phyloP scores from a whole-genome alignment of 2,797 vertebrate genomes.

The Mormyrops attenuatus region DNA sequence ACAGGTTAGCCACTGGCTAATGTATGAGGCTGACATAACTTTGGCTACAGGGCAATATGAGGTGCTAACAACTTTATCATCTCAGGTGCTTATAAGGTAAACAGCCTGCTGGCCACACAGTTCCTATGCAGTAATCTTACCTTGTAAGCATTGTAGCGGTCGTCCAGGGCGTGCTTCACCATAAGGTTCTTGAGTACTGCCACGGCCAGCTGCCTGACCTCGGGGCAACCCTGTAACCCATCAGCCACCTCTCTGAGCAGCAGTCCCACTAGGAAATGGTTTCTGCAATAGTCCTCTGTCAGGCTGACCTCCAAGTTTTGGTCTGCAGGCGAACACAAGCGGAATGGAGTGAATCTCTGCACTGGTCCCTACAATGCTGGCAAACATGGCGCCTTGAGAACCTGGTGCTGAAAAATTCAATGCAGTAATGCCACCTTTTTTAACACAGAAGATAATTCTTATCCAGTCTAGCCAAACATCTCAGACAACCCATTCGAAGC shows the following conservation, averaged over 20 bases:
- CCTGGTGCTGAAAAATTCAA: neutral
- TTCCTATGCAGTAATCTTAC: conserved; percentile 51
- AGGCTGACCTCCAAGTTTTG: conserved; percentile 85
- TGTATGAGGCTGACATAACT: neutral
- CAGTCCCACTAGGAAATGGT: conserved; percentile 93
- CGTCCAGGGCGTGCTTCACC: conserved; percentile 90
- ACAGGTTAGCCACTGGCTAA: neutral
- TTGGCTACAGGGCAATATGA: neutral
- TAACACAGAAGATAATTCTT: neutral
- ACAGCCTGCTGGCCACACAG: neutral
- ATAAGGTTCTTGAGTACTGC: conserved; percentile 86
- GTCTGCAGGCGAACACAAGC: conserved; percentile 60
- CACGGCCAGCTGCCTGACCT: conserved; percentile 82
- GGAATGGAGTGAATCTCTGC: neutral
- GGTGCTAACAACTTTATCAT: neutral
- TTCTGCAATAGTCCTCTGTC: conserved; percentile 88
- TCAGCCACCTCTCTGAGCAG: conserved; percentile 82
- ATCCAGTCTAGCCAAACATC: neutral
- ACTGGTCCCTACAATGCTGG: neutral
- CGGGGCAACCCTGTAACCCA: conserved; percentile 77
- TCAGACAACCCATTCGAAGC: neutral
- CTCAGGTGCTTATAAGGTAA: neutral
- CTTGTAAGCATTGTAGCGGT: conserved; percentile 79
- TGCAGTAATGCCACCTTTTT: neutral
- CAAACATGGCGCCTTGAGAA: neutral